Conservation (phyloP, 2,888 invertebrate species). For the Orthosia gracilis region DNA sequence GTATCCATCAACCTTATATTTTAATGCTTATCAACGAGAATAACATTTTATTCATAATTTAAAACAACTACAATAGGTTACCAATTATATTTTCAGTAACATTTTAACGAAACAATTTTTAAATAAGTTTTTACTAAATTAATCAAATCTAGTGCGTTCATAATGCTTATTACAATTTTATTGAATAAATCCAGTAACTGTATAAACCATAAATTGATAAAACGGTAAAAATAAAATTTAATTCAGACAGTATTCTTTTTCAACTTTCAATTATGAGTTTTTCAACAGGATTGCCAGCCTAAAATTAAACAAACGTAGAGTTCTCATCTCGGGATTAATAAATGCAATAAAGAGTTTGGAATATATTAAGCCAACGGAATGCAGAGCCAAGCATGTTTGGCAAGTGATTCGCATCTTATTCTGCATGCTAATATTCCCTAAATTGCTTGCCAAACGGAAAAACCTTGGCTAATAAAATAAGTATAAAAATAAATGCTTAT, state of each 20-base stretch:
- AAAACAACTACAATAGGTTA: slow-evolving; percentile 31
- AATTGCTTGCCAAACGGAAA: slow-evolving; percentile 49
- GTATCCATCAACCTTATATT: slow-evolving; percentile 65
- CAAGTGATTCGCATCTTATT: slow-evolving; percentile 49
- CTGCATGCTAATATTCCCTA: slow-evolving; percentile 43
- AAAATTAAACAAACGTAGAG: slow-evolving; percentile 25
- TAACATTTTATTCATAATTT: slow-evolving; percentile 35
- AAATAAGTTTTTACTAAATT: slow-evolving; percentile 15
- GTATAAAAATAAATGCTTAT: slow-evolving; percentile 60
- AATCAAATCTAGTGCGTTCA: slow-evolving; percentile 22
- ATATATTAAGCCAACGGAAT: slow-evolving; percentile 51
- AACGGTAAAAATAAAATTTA: neutral
- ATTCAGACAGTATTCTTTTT: neutral
- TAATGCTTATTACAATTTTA: slow-evolving; percentile 3
- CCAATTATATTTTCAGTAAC: slow-evolving; percentile 20
- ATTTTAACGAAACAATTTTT: slow-evolving; percentile 4
- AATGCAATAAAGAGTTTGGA: slow-evolving; percentile 46
- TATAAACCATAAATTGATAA: neutral
- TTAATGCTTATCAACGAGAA: slow-evolving; percentile 43
- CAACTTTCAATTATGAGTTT: neutral
- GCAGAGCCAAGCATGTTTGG: slow-evolving; percentile 60
- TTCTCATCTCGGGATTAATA: slow-evolving; percentile 33
- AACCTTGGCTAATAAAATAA: slow-evolving; percentile 52
- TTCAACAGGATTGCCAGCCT: slow-evolving; percentile 14
- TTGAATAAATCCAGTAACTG: neutral